These are phyloP conservation scores for Empis livida DNA, from an alignment of 2,888 invertebrate genomes.

Conservation along the genomic window DNA sequence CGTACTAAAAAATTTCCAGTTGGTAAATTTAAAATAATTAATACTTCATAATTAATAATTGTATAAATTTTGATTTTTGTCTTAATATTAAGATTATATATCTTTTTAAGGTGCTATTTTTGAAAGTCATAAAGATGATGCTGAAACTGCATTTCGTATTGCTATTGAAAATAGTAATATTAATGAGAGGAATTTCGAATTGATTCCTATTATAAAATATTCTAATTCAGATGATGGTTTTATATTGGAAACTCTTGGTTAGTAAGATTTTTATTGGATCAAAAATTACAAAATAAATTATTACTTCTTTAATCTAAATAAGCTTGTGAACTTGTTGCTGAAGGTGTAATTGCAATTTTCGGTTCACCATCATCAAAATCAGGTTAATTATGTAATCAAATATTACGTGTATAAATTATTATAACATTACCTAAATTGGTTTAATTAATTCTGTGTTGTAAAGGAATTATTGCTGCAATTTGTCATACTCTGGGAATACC, in stretches of 20 bases:
- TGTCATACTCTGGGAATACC: constrained; percentile 52
- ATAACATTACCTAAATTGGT: neutral
- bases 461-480: constrained; percentile 38
- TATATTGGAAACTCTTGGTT: constrained; percentile 30
- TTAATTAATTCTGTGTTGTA: neutral
- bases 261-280: neutral
- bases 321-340: constrained; percentile 6
- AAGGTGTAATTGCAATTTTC: constrained; percentile 42
- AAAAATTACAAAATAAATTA: neutral
- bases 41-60: too few relatives aligned
- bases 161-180: constrained; percentile 40
- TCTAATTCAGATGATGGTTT: constrained; percentile 24
- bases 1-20: too few relatives aligned
- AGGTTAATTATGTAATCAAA: constrained; percentile 15
- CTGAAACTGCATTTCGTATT: constrained; percentile 45
- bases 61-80: too few relatives aligned
- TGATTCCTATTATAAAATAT: constrained; percentile 26
- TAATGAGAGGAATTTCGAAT: constrained; percentile 27
- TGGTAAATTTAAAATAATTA: too few relatives aligned
- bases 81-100: too few relatives aligned
- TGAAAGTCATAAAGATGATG: constrained; percentile 39
- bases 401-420: neutral
- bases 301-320: constrained; percentile 13
- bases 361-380: constrained; percentile 40
- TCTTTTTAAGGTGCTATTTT: constrained; percentile 36